Conservation (phyloP, 2,113 vertebrate species). For the Sphaerodactylus townsendi region DNA sequence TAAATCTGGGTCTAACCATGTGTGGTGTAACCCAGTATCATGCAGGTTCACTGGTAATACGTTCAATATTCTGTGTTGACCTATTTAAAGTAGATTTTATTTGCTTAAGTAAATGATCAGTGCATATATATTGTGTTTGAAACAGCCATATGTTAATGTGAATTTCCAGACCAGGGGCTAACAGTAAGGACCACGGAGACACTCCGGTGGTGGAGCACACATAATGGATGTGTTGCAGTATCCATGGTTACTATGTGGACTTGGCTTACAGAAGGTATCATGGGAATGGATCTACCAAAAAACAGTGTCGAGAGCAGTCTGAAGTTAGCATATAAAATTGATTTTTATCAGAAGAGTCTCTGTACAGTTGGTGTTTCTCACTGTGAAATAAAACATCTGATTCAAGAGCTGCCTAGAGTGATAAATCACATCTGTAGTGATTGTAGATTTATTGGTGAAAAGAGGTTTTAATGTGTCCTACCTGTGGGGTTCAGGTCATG, state of each 20-base stretch:
- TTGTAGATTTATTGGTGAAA: not conserved
- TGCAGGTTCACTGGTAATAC: too few relatives aligned
- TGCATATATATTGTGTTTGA: too few relatives aligned
- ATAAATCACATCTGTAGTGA: constrained; percentile 4
- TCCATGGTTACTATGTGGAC: not conserved
- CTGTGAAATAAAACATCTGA: not conserved
- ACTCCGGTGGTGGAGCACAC: too few relatives aligned
- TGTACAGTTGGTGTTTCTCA: not conserved
- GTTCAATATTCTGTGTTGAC: too few relatives aligned
- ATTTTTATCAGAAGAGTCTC: not conserved
- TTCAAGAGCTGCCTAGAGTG: not conserved
- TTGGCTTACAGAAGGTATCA: not conserved
- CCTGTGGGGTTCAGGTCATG: not conserved
- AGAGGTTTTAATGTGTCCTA: not conserved
- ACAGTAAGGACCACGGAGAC: too few relatives aligned
- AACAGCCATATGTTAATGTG: too few relatives aligned
- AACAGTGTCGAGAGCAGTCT: not conserved
- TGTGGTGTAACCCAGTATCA: too few relatives aligned
- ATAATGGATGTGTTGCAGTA: not conserved
- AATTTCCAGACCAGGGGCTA: too few relatives aligned
- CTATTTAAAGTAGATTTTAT: too few relatives aligned
- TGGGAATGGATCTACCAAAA: not conserved
- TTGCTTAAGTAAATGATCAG: too few relatives aligned
- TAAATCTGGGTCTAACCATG: too few relatives aligned
- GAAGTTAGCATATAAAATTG: constrained; percentile 6